phyloP scores from a whole-genome alignment of 2,113 vertebrate genomes.

The Syngnathus floridae region DNA sequence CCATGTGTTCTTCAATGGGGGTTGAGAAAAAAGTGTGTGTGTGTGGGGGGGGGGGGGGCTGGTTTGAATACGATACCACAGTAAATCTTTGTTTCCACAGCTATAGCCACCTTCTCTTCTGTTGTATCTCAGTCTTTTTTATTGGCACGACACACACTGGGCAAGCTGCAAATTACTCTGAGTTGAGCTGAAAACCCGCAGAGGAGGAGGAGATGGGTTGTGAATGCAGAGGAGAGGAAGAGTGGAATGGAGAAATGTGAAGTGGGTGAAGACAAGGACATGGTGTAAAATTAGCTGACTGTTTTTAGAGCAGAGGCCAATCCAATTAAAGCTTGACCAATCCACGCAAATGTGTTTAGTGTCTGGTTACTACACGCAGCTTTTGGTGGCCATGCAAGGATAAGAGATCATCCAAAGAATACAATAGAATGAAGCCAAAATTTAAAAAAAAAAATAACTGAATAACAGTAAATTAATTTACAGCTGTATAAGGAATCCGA shows the following conservation, averaged over 20 bases:
- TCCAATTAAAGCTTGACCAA: slow-evolving; percentile 67
- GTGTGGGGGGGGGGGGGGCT: background rate
- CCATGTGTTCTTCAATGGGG: slow-evolving; percentile 68
- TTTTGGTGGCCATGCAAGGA: slow-evolving; percentile 29
- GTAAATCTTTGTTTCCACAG: slow-evolving; percentile 67
- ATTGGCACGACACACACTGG: slow-evolving; percentile 70
- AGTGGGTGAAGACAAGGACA: slow-evolving; percentile 26
- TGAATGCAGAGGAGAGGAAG: background rate
- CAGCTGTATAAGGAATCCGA: background rate
- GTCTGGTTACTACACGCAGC: slow-evolving; percentile 40
- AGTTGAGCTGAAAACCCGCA: slow-evolving; percentile 55
- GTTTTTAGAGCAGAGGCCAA: slow-evolving; percentile 60
- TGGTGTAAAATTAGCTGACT: slow-evolving; percentile 53
- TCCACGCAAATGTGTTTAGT: slow-evolving; percentile 60
- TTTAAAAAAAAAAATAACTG: slow-evolving; percentile 5
- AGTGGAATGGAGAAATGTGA: slow-evolving; percentile 33
- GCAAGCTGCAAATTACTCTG: slow-evolving; percentile 72
- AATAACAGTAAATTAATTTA: background rate
- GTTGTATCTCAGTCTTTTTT: slow-evolving; percentile 56
- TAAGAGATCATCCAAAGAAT: slow-evolving; percentile 12
- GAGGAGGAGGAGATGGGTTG: slow-evolving; percentile 5
- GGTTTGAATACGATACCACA: slow-evolving; percentile 66
- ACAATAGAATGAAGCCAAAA: background rate
- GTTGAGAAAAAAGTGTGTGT: slow-evolving; percentile 12
- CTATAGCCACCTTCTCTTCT: slow-evolving; percentile 30